Conservation (phyloP, 2,888 invertebrate species). For the Cantharis rufa region DNA sequence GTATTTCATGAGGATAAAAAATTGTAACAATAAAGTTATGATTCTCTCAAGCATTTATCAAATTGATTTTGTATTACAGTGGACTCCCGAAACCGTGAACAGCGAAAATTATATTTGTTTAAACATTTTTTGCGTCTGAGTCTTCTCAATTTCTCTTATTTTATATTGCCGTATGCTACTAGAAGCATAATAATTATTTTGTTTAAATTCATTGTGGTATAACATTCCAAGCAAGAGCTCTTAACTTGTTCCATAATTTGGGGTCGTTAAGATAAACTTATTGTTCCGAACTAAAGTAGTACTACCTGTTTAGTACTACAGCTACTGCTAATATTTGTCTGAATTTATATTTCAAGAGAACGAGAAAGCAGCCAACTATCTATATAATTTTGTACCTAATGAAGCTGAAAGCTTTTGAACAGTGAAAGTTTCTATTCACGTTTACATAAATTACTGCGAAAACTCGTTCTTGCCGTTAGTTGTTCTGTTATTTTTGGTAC, state of each 20-base stretch:
- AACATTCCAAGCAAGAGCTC: not conserved
- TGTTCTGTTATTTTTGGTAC: not conserved
- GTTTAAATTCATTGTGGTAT: not conserved
- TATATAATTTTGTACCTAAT: not conserved
- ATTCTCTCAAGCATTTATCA: too few relatives aligned
- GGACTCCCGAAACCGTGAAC: too few relatives aligned
- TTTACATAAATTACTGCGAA: conserved; percentile 1
- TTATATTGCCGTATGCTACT: not conserved
- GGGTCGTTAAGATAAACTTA: not conserved
- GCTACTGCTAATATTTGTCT: not conserved
- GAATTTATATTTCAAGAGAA: not conserved
- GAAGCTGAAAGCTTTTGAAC: conserved; percentile 1
- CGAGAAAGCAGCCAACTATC: not conserved
- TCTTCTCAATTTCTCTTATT: too few relatives aligned
- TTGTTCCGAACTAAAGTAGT: not conserved
- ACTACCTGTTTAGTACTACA: not conserved
- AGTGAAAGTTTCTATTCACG: not conserved
- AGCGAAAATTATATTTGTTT: too few relatives aligned
- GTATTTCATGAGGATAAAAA: too few relatives aligned
- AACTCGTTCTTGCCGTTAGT: not conserved
- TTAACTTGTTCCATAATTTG: not conserved
- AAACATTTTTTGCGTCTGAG: too few relatives aligned
- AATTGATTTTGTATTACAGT: too few relatives aligned
- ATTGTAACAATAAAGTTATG: too few relatives aligned
- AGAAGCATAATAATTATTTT: not conserved